These are phyloP conservation scores for Mythimna vitellina DNA, from an alignment of 2,888 invertebrate species.

Conservation along the genomic window DNA sequence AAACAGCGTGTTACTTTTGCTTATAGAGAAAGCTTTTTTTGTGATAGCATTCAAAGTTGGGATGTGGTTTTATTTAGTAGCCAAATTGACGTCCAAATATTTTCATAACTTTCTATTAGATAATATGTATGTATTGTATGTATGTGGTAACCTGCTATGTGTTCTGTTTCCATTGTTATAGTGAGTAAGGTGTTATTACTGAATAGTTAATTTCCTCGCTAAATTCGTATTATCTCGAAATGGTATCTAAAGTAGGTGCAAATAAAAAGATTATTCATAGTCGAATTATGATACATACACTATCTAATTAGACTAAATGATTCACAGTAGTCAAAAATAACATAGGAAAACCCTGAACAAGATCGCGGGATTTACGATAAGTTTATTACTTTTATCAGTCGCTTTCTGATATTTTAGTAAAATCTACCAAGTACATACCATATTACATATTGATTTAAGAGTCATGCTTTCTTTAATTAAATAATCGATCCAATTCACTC, in stretches of 20 bases:
- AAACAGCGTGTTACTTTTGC: constrained; percentile 25
- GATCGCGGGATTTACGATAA: constrained; percentile 2
- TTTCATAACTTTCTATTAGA: not conserved
- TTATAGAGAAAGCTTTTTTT: constrained; percentile 11
- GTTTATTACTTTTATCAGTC: not conserved
- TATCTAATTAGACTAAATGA: constrained; percentile 19
- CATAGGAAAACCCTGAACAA: constrained; percentile 8
- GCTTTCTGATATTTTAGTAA: not conserved
- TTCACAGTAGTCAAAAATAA: constrained; percentile 23
- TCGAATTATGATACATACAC: constrained; percentile 16
- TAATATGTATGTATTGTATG: no score
- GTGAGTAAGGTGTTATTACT: not conserved
- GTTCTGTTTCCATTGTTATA: not conserved
- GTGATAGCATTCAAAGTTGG: not conserved
- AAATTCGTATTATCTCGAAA: not conserved
- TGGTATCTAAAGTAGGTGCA: no score
- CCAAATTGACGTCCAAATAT: not conserved
- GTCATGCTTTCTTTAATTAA: no score
- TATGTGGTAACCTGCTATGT: no score
- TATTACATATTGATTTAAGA: not conserved
- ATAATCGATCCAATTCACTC: not conserved
- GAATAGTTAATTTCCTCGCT: not conserved
- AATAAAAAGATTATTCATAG: constrained; percentile 11
- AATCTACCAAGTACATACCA: not conserved
- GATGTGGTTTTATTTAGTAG: not conserved